Evolutionary conservation across 2,113 vertebrate species (phyloP).

Genomic region (Mus pahari): DNA sequence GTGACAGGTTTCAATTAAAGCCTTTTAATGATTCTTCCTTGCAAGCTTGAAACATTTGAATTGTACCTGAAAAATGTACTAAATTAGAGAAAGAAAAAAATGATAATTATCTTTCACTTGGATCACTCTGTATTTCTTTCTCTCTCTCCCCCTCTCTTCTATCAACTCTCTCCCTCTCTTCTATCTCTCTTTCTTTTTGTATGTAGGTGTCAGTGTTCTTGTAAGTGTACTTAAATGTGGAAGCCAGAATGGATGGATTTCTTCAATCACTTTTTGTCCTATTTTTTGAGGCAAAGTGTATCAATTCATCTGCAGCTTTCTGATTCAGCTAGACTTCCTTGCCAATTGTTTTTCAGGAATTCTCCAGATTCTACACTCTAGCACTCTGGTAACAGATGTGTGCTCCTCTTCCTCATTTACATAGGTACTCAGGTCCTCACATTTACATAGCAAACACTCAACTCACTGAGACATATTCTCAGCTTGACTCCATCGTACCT

Average conservation of each 20-base stretch:
- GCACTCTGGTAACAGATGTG: not conserved
- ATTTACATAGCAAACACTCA: too few relatives aligned
- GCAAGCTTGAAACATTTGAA: constrained; percentile 34
- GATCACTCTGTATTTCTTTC: not conserved
- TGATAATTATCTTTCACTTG: constrained; percentile 4
- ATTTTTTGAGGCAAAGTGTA: not conserved
- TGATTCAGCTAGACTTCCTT: not conserved
- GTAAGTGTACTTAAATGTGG: not conserved
- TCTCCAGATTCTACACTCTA: too few relatives aligned
- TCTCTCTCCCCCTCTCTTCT: not conserved
- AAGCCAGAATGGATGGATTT: not conserved
- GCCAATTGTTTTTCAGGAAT: too few relatives aligned
- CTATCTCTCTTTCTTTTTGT: not conserved
- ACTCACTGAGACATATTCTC: not conserved
- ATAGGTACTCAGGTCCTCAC: not conserved
- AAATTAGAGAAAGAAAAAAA: constrained; percentile 25
- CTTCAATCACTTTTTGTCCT: not conserved
- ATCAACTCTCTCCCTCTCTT: not conserved
- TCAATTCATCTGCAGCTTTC: not conserved
- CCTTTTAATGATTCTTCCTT: constrained; percentile 32
- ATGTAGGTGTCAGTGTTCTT: too few relatives aligned
- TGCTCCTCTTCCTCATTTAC: not conserved
- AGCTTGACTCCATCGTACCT: not conserved
- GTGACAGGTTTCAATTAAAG: constrained; percentile 40
- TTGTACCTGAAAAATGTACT: constrained; percentile 35